A percentile compares a stretch with the other conserved stretches of the same genome.
These are phyloP conservation scores for Leptobrachium ailaonicum DNA, from an alignment of 2,113 vertebrate genomes.

Conservation along the genomic window DNA sequence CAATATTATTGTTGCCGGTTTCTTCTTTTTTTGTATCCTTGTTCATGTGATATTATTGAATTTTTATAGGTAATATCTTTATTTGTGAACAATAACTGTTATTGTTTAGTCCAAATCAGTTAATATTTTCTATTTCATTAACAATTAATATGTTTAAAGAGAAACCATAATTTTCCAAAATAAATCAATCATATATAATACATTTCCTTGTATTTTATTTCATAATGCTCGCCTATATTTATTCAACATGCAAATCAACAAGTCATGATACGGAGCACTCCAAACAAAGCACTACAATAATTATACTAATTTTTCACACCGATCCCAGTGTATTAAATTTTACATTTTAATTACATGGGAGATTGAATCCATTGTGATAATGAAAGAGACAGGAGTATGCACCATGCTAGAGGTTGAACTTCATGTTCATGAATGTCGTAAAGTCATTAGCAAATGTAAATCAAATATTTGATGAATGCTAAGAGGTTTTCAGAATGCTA, in stretches of 20 bases:
- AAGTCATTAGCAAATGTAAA: constrained; percentile 49
- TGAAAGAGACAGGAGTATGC: constrained; percentile 43
- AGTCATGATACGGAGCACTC: constrained; percentile 40
- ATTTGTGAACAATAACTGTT: no score
- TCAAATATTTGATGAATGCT: constrained; percentile 51
- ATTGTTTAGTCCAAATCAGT: no score
- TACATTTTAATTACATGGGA: constrained; percentile 48
- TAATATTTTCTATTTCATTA: no score
- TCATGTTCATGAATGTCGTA: constrained; percentile 47
- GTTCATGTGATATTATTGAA: no score
- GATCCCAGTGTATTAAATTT: constrained; percentile 47
- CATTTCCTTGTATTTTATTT: constrained; percentile 28
- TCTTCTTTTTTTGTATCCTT: no score
- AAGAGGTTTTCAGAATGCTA: constrained; percentile 49
- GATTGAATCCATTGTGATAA: constrained; percentile 48
- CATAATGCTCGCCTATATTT: constrained; percentile 35
- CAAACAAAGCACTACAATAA: constrained; percentile 43
- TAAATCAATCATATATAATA: constrained; percentile 18
- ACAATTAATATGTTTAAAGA: constrained; percentile 5
- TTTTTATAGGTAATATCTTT: no score
- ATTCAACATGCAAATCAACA: constrained; percentile 45
- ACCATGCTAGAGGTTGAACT: constrained; percentile 40
- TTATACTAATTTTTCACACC: constrained; percentile 45
- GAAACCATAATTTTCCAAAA: not conserved
- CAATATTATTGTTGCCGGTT: no score